A percentile compares a stretch with the other conserved stretches of the same genome.
phyloP scores from a whole-genome alignment of 2,888 invertebrate species.

The Dynastes grantii region DNA sequence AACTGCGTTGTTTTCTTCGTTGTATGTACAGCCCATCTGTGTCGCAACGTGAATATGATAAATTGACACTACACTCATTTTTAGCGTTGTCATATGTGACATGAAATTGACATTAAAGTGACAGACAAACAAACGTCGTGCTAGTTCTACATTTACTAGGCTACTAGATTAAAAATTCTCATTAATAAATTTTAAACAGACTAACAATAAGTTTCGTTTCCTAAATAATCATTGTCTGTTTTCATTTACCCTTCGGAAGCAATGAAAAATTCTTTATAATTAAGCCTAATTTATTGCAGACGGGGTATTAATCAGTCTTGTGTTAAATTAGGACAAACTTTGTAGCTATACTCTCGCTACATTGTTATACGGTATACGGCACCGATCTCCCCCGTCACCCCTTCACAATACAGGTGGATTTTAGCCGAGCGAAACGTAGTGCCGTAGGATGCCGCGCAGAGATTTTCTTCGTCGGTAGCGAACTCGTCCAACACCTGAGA shows the following conservation, averaged over 20 bases:
- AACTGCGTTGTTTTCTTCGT: too few relatives aligned
- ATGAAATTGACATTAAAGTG: too few relatives aligned
- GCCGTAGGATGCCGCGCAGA: background rate
- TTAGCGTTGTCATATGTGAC: too few relatives aligned
- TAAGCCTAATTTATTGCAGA: conserved; percentile 31
- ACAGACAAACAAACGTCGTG: too few relatives aligned
- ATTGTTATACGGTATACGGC: background rate
- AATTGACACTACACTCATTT: too few relatives aligned
- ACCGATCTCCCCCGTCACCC: background rate
- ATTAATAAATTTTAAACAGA: too few relatives aligned
- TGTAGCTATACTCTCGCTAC: conserved; percentile 7
- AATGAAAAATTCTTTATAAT: conserved; percentile 37
- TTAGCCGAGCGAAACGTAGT: conserved; percentile 3
- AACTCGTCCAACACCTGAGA: conserved; percentile 14
- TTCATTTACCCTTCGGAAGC: background rate
- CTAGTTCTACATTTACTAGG: too few relatives aligned
- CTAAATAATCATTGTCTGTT: too few relatives aligned
- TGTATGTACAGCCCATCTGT: too few relatives aligned
- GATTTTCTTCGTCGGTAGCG: background rate
- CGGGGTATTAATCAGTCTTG: conserved; percentile 33
- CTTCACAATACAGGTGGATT: background rate
- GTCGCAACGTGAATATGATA: too few relatives aligned
- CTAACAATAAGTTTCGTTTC: too few relatives aligned
- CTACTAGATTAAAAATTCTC: too few relatives aligned
- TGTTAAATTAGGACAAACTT: conserved; percentile 38